Evolutionary conservation across 1,140 invertebrate species (phyloP).

Genomic region (Anoplolepis gracilipes): DNA sequence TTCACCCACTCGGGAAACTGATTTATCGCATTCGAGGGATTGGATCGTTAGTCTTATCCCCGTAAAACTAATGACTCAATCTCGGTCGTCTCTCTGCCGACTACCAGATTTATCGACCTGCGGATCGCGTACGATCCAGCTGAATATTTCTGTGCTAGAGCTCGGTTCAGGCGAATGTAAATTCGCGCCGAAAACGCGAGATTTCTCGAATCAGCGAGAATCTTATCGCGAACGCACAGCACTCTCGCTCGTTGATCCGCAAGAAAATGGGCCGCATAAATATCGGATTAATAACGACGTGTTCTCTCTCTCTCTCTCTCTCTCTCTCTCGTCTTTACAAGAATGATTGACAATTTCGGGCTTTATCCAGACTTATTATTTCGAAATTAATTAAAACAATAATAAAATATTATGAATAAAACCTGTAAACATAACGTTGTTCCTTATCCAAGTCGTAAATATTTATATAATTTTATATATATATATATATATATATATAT

Average conservation of each 20-base stretch:
- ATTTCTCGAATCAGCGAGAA: conserved; percentile 14
- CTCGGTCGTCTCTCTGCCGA: conserved; percentile 22
- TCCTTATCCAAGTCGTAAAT: background rate
- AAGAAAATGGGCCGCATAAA: conserved; percentile 13
- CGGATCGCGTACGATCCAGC: conserved; percentile 25
- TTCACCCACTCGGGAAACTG: conserved; percentile 54
- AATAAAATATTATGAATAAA: background rate
- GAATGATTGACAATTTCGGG: background rate
- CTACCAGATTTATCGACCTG: conserved; percentile 49
- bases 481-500: no score
- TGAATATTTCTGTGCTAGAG: conserved; percentile 34
- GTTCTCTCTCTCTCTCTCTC: no score
- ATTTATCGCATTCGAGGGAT: conserved; percentile 60
- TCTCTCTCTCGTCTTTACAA: no score
- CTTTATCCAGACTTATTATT: background rate
- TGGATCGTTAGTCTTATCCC: conserved; percentile 61
- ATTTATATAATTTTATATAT: background rate
- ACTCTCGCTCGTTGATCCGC: background rate
- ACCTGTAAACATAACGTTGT: background rate
- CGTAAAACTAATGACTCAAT: conserved; percentile 61
- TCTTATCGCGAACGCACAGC: conserved; percentile 31
- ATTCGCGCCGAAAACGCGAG: background rate
- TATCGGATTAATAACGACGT: conserved; percentile 9
- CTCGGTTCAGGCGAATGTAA: background rate
- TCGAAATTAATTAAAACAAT: background rate